Base-by-base conservation (phyloP, 2,113 vertebrate genomes). In the Calypte anna region DNA sequence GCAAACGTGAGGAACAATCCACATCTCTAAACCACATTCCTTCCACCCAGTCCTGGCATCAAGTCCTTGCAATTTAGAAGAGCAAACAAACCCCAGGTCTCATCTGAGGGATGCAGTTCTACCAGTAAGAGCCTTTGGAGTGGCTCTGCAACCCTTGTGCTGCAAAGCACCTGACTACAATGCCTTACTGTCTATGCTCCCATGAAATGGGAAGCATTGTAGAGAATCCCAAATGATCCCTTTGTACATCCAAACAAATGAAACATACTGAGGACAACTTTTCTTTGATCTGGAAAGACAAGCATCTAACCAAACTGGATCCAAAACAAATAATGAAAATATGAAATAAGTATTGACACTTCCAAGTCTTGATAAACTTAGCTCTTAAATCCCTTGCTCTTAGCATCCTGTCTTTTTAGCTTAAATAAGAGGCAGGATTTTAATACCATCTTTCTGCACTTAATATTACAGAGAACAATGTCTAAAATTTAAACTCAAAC, bases 111-210 rank as follows among this genome's bases (percentile, higher is more conserved):
- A 68, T 55, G 75, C 67, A 77, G 43, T 94, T 95, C 90, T 46
- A 31, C 23, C 66, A 88, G 88, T 55, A 27, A 88, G 93, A 94
- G 91, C 57, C 66, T 64, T 23, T 77, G 86, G 85, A 86, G 87
- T 68, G 75, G 93, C 78, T 92, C 78, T 92, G 87, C 79, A 90
- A 85, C 78, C 90, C 91, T 90, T 85, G 91, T 92, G 90, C 88
- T 88, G 88, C 90, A 75, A 83, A 90, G 90, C 95, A 58, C 33
- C 88, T 91, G 93, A 95, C 85, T 90, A 96, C 94, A 97, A 95
- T 83, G 94, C 85, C 85, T 62, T 20, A 85, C 73, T 96, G 96
- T 97, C 53, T 77, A 68, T 0, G 6, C 83, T 86, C 61, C 82
- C 91, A 83, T 82, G 63, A 85, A 92, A 89, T 3, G 2, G 88